Base-by-base conservation (phyloP, 2,797 vertebrate genomes). In the Pyrocephalus nanus region DNA sequence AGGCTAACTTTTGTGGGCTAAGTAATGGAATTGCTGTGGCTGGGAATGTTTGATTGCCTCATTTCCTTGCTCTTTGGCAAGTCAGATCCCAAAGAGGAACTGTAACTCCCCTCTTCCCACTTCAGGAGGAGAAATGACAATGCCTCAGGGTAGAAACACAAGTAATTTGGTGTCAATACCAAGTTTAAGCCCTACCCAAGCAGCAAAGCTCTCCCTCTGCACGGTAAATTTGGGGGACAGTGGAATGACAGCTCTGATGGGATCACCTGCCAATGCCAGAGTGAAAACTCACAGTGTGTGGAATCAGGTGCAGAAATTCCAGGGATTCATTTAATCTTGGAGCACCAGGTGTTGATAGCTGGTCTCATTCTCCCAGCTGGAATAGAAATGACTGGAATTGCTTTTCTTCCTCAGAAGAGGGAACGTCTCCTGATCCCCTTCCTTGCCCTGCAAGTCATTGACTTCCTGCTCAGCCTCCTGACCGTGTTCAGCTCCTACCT, bases 361-460 rank as follows among this genome's bases (percentile, higher is more conserved):
- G 43, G 12, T 42, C 34, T 32, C 36, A 4, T 42, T 34, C 26
- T 76, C 13, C 43, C 23, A 9, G 18, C 36, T 18, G 19, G 43
- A 40, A 58, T 0, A 67, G 71, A 26, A 92, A 53, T 95, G 78
- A 95, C 58, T 50, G 23, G 3, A 23, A 2, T 22, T 65, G 54
- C 25, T 90, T 91, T 87, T 19, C 53, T 74, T 42, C 92, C 92
- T 12, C 90, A 98, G 98, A 97, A 93, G 34, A 97, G 97, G 88
- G 98, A 98, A 95, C 97, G 88, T 81, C 96, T 97, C 90, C 90
- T 98, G 79, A 88, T 98, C 43, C 98, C 98, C 0, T 98, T 98
- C 94, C 87, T 98, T 82, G 96, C 98, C 86, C 95, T 98, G 57
- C 98, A 98, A 97, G 78, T 97, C 89, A 96, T 98, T 88, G 98